Conservation (phyloP, 23 tunicate genomes). For the Styela clava region DNA sequence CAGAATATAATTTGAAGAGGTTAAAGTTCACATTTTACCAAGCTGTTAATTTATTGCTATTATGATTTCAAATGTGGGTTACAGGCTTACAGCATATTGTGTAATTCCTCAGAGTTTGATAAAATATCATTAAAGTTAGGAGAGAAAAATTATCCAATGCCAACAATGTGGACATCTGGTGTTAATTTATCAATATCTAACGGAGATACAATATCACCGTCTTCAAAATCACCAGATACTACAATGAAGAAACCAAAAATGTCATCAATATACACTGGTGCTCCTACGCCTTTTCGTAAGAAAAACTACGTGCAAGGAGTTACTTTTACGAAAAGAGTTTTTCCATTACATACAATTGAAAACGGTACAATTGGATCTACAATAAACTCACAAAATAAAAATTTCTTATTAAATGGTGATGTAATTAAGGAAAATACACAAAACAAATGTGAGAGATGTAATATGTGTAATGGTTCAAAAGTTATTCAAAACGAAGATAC, state of each 20-base stretch:
- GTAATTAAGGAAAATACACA: not conserved
- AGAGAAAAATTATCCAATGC: not conserved
- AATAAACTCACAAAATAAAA: not conserved
- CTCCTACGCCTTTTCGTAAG: slow-evolving; percentile 15
- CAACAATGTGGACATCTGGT: slow-evolving; percentile 15
- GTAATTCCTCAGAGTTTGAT: too few species aligned
- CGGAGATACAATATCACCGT: slow-evolving; percentile 4
- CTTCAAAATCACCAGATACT: not conserved
- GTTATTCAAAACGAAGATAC: not conserved
- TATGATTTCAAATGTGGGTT: too few species aligned
- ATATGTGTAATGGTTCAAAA: not conserved
- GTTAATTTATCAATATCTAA: not conserved
- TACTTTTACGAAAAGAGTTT: not conserved
- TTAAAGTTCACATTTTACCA: too few species aligned
- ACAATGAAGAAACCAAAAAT: not conserved
- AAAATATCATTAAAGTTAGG: too few species aligned
- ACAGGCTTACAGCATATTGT: too few species aligned
- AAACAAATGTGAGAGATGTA: not conserved
- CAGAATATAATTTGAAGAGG: too few species aligned
- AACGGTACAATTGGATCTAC: not conserved
- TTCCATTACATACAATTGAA: not conserved
- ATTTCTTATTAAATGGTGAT: not conserved
- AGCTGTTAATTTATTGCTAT: too few species aligned
- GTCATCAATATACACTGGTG: slow-evolving; percentile 9
- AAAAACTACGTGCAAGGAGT: not conserved